Evolutionary conservation across 2,797 vertebrate genomes (phyloP).

Genomic region (Thaleichthys pacificus): DNA sequence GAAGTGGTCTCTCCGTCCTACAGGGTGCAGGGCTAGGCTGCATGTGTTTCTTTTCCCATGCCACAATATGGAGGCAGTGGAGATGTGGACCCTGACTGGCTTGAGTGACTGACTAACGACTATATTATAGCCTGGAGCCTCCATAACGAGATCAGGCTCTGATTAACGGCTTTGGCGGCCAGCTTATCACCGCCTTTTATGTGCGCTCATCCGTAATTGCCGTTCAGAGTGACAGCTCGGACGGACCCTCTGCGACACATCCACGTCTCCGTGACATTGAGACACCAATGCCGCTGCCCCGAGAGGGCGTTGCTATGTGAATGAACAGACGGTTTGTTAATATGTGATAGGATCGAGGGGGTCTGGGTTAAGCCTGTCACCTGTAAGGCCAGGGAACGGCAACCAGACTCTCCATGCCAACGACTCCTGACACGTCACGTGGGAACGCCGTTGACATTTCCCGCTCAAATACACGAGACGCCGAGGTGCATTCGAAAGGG

Average conservation of each 20-base stretch:
- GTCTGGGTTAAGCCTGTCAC: not conserved
- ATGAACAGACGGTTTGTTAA: not conserved
- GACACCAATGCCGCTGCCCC: constrained; percentile 10
- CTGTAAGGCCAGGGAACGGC: not conserved
- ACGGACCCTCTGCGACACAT: constrained; percentile 37
- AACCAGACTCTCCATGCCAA: not conserved
- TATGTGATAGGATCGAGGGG: too few species aligned
- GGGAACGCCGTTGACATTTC: constrained; percentile 21
- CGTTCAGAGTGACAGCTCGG: constrained; percentile 26
- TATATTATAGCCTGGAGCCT: constrained; percentile 3
- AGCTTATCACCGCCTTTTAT: constrained; percentile 32
- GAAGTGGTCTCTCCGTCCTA: too few species aligned
- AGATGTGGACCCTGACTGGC: not conserved
- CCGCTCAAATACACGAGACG: constrained; percentile 18
- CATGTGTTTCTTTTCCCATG: constrained; percentile 55
- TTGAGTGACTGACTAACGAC: constrained; percentile 22
- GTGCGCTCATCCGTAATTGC: constrained; percentile 34
- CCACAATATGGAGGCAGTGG: constrained; percentile 20
- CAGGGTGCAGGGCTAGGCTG: too few species aligned
- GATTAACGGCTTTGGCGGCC: constrained; percentile 34
- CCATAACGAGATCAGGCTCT: constrained; percentile 20
- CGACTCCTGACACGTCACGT: not conserved
- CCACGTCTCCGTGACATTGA: constrained; percentile 27
- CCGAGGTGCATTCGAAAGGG: constrained; percentile 5
- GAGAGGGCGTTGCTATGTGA: not conserved